Evolutionary conservation across 1,140 invertebrate species (phyloP).

Genomic region (Plectrocnemia conspersa): DNA sequence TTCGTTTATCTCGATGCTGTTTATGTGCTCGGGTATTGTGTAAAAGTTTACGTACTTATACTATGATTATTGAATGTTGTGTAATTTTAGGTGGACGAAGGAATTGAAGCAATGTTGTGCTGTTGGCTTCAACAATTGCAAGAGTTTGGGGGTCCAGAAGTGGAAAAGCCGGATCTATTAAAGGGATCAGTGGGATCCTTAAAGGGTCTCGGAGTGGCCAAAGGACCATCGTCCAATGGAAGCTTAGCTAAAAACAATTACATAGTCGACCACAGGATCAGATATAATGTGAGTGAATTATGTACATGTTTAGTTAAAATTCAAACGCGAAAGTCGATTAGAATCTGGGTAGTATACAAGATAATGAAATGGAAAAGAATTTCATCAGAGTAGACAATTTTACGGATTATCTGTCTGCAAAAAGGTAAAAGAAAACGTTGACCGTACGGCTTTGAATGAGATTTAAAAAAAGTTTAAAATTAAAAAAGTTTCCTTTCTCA

Average conservation of each 20-base stretch:
- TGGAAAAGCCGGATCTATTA: slow-evolving; percentile 75
- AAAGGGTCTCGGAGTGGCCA: slow-evolving; percentile 47
- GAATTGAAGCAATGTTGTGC: slow-evolving; percentile 75
- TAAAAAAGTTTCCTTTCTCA: slow-evolving; percentile 21
- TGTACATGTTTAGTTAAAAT: too few species aligned
- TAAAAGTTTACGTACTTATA: neutral
- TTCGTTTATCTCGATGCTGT: neutral
- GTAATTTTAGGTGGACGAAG: slow-evolving; percentile 65
- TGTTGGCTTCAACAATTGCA: slow-evolving; percentile 76
- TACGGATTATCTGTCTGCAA: too few species aligned
- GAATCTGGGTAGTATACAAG: too few species aligned
- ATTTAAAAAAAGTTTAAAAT: slow-evolving; percentile 24
- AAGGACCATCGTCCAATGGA: slow-evolving; percentile 53
- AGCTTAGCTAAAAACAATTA: slow-evolving; percentile 60
- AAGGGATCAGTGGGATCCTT: slow-evolving; percentile 70
- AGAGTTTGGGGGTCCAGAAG: slow-evolving; percentile 72
- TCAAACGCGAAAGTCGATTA: too few species aligned
- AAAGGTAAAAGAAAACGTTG: too few species aligned
- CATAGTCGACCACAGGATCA: slow-evolving; percentile 63
- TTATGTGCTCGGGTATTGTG: neutral
- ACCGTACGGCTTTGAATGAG: too few species aligned
- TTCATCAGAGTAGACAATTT: too few species aligned
- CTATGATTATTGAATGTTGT: neutral
- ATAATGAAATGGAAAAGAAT: too few species aligned
- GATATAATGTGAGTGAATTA: slow-evolving; percentile 67